Evolutionary conservation across 2,888 invertebrate species (phyloP).

Genomic region (Plebejus melissa): DNA sequence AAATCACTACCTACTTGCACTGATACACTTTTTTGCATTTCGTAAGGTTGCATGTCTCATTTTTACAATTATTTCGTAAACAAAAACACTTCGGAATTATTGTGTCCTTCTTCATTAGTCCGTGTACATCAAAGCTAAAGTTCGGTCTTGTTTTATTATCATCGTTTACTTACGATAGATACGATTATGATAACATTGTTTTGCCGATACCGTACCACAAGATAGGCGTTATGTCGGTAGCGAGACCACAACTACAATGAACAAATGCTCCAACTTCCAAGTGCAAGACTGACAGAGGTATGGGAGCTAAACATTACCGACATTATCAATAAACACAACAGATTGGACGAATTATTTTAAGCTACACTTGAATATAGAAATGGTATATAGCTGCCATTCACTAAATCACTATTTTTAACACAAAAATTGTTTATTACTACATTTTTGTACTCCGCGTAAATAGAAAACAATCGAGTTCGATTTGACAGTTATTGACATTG

Average conservation of each 20-base stretch:
- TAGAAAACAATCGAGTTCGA: conserved; percentile 16
- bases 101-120: conserved; percentile 29
- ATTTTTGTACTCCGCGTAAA: conserved; percentile 19
- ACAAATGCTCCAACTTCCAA: conserved; percentile 31
- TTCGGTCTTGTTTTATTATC: conserved; percentile 47
- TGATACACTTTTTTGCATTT: conserved; percentile 87
- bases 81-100: conserved; percentile 43
- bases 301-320: conserved; percentile 38
- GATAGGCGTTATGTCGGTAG: conserved; percentile 48
- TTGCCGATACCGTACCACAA: conserved; percentile 49
- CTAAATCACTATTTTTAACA: neutral
- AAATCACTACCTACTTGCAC: conserved; percentile 92
- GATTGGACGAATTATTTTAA: neutral
- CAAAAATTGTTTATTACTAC: neutral
- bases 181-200: conserved; percentile 54
- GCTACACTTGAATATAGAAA: conserved; percentile 1
- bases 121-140: conserved; percentile 31
- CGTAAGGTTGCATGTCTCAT: conserved; percentile 78
- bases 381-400: conserved; percentile 2
- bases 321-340: conserved; percentile 25
- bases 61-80: conserved; percentile 63
- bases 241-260: conserved; percentile 54
- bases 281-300: conserved; percentile 38
- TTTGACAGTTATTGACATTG: conserved; percentile 28
- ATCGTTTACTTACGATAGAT: conserved; percentile 47